A percentile compares a stretch with the other conserved stretches of the same genome.
phyloP scores from a whole-genome alignment of 2,888 invertebrate species.

The Tetragnatha montana region DNA sequence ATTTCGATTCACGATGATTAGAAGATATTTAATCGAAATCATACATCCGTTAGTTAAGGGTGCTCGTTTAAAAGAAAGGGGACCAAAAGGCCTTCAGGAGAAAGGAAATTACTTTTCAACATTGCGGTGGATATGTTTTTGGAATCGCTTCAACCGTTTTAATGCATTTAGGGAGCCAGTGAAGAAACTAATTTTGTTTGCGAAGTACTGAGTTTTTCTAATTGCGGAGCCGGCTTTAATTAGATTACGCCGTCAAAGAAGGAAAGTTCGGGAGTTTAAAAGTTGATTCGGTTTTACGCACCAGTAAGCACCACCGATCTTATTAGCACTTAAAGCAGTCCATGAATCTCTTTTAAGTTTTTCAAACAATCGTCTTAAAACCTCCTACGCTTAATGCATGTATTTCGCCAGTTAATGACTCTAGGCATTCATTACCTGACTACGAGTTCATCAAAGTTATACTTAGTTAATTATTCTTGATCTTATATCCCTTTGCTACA shows the following conservation, averaged over 20 bases:
- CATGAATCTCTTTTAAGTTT: too few species aligned
- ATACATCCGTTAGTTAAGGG: background rate
- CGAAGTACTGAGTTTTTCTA: background rate
- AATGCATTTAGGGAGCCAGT: background rate
- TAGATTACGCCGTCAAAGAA: background rate
- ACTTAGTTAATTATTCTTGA: too few species aligned
- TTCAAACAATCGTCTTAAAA: too few species aligned
- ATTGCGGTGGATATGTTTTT: background rate
- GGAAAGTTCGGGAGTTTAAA: too few species aligned
- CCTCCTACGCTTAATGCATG: too few species aligned
- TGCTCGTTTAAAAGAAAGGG: background rate
- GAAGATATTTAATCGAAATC: constrained; percentile 1
- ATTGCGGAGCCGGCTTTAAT: background rate
- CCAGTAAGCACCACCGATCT: too few species aligned
- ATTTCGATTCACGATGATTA: background rate
- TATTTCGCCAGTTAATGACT: too few species aligned
- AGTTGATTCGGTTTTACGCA: too few species aligned
- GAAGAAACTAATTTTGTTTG: background rate
- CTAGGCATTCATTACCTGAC: too few species aligned
- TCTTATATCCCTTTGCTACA: too few species aligned
- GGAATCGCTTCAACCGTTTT: background rate
- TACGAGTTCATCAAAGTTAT: too few species aligned
- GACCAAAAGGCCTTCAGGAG: background rate
- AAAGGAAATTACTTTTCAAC: background rate
- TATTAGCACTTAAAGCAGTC: too few species aligned